Base-by-base conservation (phyloP, 1,140 invertebrate species). In the Drosophila insularis region DNA sequence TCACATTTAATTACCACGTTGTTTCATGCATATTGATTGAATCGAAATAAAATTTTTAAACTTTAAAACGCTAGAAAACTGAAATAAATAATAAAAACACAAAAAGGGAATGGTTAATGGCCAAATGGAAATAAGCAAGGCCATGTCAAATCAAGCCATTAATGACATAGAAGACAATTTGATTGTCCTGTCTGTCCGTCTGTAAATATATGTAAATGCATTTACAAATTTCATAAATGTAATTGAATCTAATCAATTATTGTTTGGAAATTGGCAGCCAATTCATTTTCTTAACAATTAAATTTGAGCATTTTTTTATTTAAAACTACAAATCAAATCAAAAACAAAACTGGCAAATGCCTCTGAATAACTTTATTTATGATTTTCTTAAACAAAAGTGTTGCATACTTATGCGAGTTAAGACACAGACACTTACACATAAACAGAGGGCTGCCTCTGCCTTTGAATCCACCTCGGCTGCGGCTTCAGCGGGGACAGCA, bases 11-110 rank as follows among this genome's bases (percentile, higher is more conserved):
- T 85, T 74, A 85, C 74, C 68, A 71, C 46, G 39, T 71, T 77
- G 73, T 74, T 78, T 53, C 73, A 86, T 80, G 78, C 77, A 85
- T 80, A 85, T 85, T 85, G 81, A 85, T 85, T 84, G 66, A 63
- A 80, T 80, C 77, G 10, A 17, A 37, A 4, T 37, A 13, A 66
- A 23, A 40, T 43, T 46, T 50, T 31, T 32, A 32, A 17, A 39
- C 14, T 61, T 68, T 58, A 11, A 58, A 58, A 56, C 5, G 35
- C 14, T 19, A 37, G 8, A 19, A 19, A 56, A 32, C 17, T 27
- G 27, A 27, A 27, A 27, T 27, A 27, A 5, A 27, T 27, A 56
- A n/a, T n/a, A 32, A 21, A 14, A 21, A 23, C 10, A 5, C n/a
- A 1, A 21, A 54, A 11, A 21, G 17, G 11, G 0, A 40, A 27